Base-by-base conservation (phyloP, 2,797 vertebrate genomes). In the Echeneis naucrates region DNA sequence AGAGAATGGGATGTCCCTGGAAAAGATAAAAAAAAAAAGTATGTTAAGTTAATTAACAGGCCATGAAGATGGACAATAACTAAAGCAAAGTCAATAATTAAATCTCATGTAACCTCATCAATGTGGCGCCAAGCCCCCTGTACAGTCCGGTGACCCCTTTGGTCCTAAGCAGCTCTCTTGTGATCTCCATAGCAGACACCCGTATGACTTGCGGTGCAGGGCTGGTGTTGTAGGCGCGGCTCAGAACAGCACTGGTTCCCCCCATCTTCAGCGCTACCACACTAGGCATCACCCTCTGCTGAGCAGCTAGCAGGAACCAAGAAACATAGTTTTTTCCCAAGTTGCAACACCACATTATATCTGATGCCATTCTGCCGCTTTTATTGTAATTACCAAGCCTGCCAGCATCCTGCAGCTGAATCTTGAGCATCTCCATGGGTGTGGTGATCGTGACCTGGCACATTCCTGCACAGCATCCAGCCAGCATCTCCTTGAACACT, bases 351-450 rank as follows among this genome's bases (percentile, higher is more conserved):
- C 30, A 30, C 30, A 30, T 30, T 30, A 30, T 30, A 30, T 30
- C 30, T 30, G 3, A n/a, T 16, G 4, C 13, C 26, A 13, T 45
- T 57, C 11, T 19, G 26, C 27, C 23, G 24, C 32, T 26, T 51
- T 45, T 14, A 21, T 50, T 42, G 1, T 23, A 32, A 8, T 55
- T 81, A 96, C 95, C 94, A 35, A 96, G 88, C 80, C 95, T 90
- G 67, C 95, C 95, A 42, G 95, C 95, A 82, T 96, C 95, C 81
- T 96, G 95, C 59, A 96, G 76, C 88, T 96, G 95, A 63, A 96
- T 96, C 90, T 96, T 96, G 1, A 96, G 93, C 95, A 96, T 96
- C 83, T 96, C 95, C 95, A 96, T 96, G 0, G 95, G 95, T 8
- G 94, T 95, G 35, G 95, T 96, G 58, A 96, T 55, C 45, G 92